These are phyloP conservation scores for Agonum fuliginosum DNA, from an alignment of 2,888 invertebrate species.

Conservation along the genomic window DNA sequence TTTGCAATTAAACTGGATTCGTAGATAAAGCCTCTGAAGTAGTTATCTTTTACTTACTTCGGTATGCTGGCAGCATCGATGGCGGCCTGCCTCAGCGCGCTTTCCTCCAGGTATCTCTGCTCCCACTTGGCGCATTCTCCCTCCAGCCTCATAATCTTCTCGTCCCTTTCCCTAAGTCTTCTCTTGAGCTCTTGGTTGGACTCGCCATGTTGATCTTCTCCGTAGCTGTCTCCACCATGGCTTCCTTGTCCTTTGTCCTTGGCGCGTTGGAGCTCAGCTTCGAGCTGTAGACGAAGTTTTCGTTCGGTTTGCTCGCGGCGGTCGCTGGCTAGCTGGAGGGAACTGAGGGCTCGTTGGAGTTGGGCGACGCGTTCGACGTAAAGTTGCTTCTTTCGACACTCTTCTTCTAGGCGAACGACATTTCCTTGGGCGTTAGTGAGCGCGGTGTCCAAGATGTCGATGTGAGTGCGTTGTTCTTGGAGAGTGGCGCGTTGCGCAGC, in stretches of 20 bases:
- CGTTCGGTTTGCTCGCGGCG: conserved; percentile 90
- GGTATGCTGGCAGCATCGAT: conserved; percentile 87
- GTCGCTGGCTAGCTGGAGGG: conserved; percentile 89
- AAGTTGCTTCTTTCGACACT: conserved; percentile 89
- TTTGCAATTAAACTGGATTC: too few species aligned
- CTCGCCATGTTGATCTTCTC: conserved; percentile 74
- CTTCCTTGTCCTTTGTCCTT: conserved; percentile 66
- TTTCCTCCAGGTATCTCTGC: conserved; percentile 88
- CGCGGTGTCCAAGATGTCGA: conserved; percentile 93
- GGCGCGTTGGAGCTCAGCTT: conserved; percentile 85
- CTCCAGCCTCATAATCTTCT: conserved; percentile 83
- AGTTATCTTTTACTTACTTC: conserved; percentile 79
- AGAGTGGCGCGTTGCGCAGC: conserved; percentile 91
- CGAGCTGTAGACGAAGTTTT: conserved; percentile 88
- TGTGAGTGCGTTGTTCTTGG: conserved; percentile 93
- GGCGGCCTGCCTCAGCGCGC: conserved; percentile 85
- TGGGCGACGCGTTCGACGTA: conserved; percentile 90
- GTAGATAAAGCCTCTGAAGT: not conserved
- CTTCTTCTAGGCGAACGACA: conserved; percentile 90
- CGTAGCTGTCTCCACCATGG: conserved; percentile 68
- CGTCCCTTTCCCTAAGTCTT: conserved; percentile 80
- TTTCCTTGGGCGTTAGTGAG: conserved; percentile 93
- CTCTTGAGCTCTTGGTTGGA: conserved; percentile 79
- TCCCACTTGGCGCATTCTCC: conserved; percentile 91
- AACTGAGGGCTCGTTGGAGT: conserved; percentile 86